Conservation (phyloP, 2,113 vertebrate genomes). For the Columbina picui region DNA sequence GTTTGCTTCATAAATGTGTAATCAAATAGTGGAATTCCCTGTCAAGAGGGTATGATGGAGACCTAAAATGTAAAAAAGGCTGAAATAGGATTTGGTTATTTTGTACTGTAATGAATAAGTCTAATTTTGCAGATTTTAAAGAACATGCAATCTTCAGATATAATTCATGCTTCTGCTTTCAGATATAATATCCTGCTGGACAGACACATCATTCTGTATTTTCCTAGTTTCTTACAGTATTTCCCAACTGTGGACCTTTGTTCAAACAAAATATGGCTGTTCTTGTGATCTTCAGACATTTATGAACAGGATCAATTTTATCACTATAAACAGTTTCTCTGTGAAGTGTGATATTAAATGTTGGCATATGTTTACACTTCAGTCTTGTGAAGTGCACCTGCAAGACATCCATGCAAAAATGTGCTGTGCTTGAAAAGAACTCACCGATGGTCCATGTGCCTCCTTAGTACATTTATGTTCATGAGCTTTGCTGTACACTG, state of each 20-base stretch:
- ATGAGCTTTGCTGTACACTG: neutral
- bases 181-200: neutral
- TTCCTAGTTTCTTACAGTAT: neutral
- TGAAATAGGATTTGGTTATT: neutral
- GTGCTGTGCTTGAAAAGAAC: neutral
- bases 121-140: neutral
- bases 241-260: neutral
- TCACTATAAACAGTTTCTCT: neutral
- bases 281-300: neutral
- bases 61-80: neutral
- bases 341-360: neutral
- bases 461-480: neutral
- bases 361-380: neutral
- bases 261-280: neutral
- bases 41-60: neutral
- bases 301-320: neutral
- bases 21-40: neutral
- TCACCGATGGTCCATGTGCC: rapidly evolving
- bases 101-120: neutral
- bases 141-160: neutral
- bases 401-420: neutral
- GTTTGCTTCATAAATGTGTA: neutral
- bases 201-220: neutral
- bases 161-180: neutral
- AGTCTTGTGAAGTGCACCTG: neutral